A percentile compares a stretch with the other conserved stretches of the same genome.
Conservation (phyloP, 2,888 invertebrate species). For the Philopedon plagiatum region DNA sequence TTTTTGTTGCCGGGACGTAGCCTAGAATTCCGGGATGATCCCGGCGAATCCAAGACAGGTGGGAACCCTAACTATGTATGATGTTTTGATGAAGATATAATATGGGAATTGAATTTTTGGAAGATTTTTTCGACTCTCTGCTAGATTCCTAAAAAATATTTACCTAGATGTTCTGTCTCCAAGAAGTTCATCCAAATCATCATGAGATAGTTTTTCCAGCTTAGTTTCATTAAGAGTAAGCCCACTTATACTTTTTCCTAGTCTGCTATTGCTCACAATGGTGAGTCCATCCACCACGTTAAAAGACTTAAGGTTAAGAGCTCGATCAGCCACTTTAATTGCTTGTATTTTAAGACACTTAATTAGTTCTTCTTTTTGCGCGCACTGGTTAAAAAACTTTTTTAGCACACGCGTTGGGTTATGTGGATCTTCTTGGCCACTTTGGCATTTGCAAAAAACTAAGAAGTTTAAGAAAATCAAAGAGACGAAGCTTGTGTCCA, state of each 20-base stretch:
- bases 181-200: slow-evolving; percentile 75
- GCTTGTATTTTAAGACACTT: slow-evolving; percentile 83
- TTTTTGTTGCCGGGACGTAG: no score
- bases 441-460: slow-evolving; percentile 15
- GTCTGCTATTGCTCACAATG: slow-evolving; percentile 69
- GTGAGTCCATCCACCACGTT: slow-evolving; percentile 76
- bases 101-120: no score
- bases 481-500: slow-evolving; percentile 2
- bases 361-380: slow-evolving; percentile 75
- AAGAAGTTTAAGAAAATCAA: slow-evolving; percentile 9
- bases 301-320: slow-evolving; percentile 75
- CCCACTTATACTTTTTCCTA: slow-evolving; percentile 47
- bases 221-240: slow-evolving; percentile 67
- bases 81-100: no score
- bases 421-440: background rate
- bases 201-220: slow-evolving; percentile 73
- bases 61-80: no score
- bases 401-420: slow-evolving; percentile 30
- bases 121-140: no score
- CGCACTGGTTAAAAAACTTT: slow-evolving; percentile 76
- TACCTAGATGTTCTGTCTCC: slow-evolving; percentile 70
- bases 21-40: no score
- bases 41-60: no score
- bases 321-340: slow-evolving; percentile 76
- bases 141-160: background rate